phyloP scores from a whole-genome alignment of 2,113 vertebrate species.

The Sinosuthora webbiana region DNA sequence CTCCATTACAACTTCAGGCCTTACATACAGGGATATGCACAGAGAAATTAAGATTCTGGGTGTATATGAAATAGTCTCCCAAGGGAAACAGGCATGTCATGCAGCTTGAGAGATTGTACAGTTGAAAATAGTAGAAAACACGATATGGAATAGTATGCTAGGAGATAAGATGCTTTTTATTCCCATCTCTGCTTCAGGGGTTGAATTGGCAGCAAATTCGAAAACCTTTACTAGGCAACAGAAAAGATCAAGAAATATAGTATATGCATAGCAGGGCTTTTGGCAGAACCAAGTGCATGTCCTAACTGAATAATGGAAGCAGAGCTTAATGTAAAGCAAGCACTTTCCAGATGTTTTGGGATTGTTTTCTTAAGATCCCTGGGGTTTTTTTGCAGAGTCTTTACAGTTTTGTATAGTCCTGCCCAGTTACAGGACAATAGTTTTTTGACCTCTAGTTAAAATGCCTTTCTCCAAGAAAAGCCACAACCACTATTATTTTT shows the following conservation, averaged over 20 bases:
- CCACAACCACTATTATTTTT: slow-evolving; percentile 1
- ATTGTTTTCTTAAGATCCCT: neutral
- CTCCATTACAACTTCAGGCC: neutral
- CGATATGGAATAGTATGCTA: neutral
- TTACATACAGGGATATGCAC: neutral
- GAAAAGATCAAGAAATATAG: neutral
- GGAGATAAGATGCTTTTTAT: slow-evolving; percentile 24
- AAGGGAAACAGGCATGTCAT: neutral
- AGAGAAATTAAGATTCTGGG: neutral
- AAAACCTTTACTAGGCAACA: slow-evolving; percentile 44
- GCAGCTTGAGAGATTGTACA: neutral
- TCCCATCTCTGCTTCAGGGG: slow-evolving; percentile 29
- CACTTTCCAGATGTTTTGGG: neutral
- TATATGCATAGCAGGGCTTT: neutral
- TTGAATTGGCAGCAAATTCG: slow-evolving; percentile 37
- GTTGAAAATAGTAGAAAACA: slow-evolving; percentile 40
- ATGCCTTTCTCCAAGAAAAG: neutral
- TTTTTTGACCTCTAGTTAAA: neutral
- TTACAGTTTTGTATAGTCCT: neutral
- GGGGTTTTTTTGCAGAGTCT: neutral
- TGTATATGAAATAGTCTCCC: neutral
- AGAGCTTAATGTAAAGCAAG: neutral
- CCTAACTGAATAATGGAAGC: neutral
- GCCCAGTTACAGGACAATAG: neutral
- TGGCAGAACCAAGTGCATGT: neutral